A percentile compares a stretch with the other conserved stretches of the same genome.
These are phyloP conservation scores for Anableps anableps DNA, from an alignment of 2,797 vertebrate species.

Conservation along the genomic window DNA sequence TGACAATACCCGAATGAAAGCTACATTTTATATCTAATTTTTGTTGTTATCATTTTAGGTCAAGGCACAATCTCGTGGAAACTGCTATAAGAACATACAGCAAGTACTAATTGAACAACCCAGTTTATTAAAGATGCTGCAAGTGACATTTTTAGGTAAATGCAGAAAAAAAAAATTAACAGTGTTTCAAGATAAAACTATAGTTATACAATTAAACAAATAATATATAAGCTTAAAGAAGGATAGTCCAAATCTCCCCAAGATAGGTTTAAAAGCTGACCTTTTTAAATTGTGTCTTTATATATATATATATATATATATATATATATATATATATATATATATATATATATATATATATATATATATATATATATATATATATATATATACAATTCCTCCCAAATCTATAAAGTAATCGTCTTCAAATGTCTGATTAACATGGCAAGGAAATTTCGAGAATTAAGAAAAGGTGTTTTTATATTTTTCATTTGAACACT, in stretches of 20 bases:
- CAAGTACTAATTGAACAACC: background rate
- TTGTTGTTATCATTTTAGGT: slow-evolving; percentile 6
- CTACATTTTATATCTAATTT: background rate
- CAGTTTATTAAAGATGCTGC: background rate
- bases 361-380: too few relatives aligned
- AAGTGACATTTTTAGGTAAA: background rate
- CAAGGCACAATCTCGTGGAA: background rate
- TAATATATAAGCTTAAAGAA: background rate
- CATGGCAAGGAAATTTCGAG: too few relatives aligned
- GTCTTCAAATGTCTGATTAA: too few relatives aligned
- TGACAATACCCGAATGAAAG: slow-evolving; percentile 19
- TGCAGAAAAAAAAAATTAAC: background rate
- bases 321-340: background rate
- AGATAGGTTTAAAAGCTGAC: background rate
- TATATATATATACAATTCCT: too few relatives aligned
- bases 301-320: slow-evolving; percentile 1
- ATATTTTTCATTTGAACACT: too few relatives aligned
- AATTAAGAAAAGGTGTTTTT: too few relatives aligned
- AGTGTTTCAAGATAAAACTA: background rate
- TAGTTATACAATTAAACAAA: background rate
- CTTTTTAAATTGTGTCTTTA: background rate
- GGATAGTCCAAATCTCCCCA: background rate
- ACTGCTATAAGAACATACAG: background rate
- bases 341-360: background rate
- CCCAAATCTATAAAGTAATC: too few relatives aligned